Conservation (phyloP, 2,797 vertebrate genomes). For the Acanthurus lineatus region DNA sequence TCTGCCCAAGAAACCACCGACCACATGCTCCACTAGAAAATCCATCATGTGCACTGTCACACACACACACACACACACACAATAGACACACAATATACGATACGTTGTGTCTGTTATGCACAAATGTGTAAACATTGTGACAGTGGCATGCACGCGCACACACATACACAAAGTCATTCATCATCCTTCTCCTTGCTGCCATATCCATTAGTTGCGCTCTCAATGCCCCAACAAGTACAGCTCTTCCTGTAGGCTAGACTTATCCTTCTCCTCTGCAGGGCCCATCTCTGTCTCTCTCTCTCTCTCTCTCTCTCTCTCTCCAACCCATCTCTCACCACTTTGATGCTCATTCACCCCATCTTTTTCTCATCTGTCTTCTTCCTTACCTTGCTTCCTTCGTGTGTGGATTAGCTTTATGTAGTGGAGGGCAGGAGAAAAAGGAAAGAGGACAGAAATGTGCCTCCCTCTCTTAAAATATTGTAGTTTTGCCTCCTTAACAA, state of each 20-base stretch:
- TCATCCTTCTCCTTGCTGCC: slow-evolving; percentile 79
- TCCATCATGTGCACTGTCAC: slow-evolving; percentile 66
- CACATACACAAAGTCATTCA: slow-evolving; percentile 64
- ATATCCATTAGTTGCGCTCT: slow-evolving; percentile 80
- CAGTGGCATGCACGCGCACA: slow-evolving; percentile 38
- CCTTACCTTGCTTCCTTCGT: slow-evolving; percentile 26
- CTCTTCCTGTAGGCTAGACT: slow-evolving; percentile 75
- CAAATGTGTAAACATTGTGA: slow-evolving; percentile 66
- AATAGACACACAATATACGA: slow-evolving; percentile 21
- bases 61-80: slow-evolving; percentile 32
- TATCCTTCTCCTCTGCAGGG: slow-evolving; percentile 56
- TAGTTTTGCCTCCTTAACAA: slow-evolving; percentile 18
- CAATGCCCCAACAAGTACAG: slow-evolving; percentile 72
- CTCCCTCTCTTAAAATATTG: slow-evolving; percentile 11
- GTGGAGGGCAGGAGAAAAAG: slow-evolving; percentile 24
- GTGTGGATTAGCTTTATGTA: slow-evolving; percentile 22
- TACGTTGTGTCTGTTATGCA: slow-evolving; percentile 58
- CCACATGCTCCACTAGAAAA: slow-evolving; percentile 68
- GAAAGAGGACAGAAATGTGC: slow-evolving; percentile 24
- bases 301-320: slow-evolving; percentile 38
- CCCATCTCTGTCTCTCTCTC: slow-evolving; percentile 37
- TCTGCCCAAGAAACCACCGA: slow-evolving; percentile 68
- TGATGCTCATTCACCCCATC: slow-evolving; percentile 62
- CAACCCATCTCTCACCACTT: slow-evolving; percentile 59
- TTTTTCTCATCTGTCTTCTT: slow-evolving; percentile 45